Conservation (phyloP, 2,113 vertebrate species). For the Caretta caretta region DNA sequence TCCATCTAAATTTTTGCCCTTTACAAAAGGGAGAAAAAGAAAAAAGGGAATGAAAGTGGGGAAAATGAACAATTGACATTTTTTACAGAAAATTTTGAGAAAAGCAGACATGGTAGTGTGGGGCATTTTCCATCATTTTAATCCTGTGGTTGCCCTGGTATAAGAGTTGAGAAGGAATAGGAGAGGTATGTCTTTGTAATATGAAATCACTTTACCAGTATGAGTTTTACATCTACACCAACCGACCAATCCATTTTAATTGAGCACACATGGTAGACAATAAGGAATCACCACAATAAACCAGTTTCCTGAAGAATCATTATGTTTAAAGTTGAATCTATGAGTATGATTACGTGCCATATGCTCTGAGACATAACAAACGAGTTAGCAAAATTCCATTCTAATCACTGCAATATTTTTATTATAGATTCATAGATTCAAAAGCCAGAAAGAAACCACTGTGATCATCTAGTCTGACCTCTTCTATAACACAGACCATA, state of each 20-base stretch:
- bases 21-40: not conserved
- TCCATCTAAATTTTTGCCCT: not conserved
- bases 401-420: not conserved
- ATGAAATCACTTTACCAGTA: not conserved
- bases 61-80: fast-evolving
- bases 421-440: not conserved
- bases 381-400: not conserved
- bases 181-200: not conserved
- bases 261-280: not conserved
- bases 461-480: not conserved
- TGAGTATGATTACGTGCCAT: not conserved
- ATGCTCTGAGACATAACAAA: not conserved
- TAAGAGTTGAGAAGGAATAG: not conserved
- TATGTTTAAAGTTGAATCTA: not conserved
- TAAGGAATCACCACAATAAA: not conserved
- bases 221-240: not conserved
- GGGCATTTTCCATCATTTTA: not conserved
- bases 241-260: not conserved
- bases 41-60: not conserved
- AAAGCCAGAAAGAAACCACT: not conserved
- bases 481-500: not conserved
- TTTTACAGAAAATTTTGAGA: not conserved
- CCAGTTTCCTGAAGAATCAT: not conserved
- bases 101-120: fast-evolving
- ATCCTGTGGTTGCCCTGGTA: not conserved